Conservation (phyloP, 2,888 invertebrate species). For the Habrosyne pyritoides region DNA sequence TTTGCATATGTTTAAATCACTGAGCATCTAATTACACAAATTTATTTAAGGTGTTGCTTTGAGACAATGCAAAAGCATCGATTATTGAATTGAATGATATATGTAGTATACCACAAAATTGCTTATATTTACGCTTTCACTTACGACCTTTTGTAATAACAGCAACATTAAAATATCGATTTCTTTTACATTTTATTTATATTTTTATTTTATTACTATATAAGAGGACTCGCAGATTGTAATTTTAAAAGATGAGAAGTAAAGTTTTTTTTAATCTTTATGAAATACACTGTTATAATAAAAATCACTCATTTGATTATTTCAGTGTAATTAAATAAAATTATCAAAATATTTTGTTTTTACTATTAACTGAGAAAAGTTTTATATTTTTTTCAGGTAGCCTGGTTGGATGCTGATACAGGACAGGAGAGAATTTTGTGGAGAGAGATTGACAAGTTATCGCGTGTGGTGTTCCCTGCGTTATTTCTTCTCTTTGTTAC, state of each 20-base stretch:
- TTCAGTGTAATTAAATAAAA: background rate
- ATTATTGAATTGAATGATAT: background rate
- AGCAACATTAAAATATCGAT: no score
- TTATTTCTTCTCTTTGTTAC: slow-evolving; percentile 90
- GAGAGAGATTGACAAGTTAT: slow-evolving; percentile 90
- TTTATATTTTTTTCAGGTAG: slow-evolving; percentile 69
- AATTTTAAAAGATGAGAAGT: background rate
- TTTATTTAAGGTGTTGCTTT: background rate
- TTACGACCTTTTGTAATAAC: background rate
- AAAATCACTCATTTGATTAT: background rate
- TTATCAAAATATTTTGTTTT: background rate
- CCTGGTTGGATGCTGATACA: slow-evolving; percentile 86
- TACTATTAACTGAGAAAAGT: no score
- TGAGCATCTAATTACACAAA: background rate
- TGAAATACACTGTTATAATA: background rate
- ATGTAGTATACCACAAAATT: background rate
- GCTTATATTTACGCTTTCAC: background rate
- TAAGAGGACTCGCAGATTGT: background rate
- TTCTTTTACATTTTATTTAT: background rate
- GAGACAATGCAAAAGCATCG: background rate
- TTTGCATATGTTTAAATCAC: background rate
- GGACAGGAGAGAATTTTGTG: slow-evolving; percentile 90
- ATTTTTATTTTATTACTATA: background rate
- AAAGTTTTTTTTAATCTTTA: background rate
- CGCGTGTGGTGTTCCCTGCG: slow-evolving; percentile 89